These are phyloP conservation scores for Gallinago media DNA, from an alignment of 2,113 vertebrate genomes.

Conservation along the genomic window DNA sequence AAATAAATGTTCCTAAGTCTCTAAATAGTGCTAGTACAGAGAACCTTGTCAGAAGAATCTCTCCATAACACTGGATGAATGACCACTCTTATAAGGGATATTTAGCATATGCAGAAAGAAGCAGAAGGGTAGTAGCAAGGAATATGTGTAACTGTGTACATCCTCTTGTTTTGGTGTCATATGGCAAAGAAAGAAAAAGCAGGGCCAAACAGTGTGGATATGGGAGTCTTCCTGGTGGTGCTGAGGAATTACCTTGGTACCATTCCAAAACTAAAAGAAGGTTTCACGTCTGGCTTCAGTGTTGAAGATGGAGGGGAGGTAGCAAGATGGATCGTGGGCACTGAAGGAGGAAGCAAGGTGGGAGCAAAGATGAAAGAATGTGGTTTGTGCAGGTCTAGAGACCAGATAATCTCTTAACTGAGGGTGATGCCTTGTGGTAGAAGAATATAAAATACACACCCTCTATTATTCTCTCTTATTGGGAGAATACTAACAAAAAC, in stretches of 20 bases:
- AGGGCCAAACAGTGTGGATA: neutral
- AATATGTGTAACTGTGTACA: neutral
- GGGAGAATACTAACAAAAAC: neutral
- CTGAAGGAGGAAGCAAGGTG: neutral
- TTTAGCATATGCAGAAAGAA: neutral
- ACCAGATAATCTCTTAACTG: neutral
- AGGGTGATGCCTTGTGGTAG: neutral
- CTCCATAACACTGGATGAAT: neutral
- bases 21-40: neutral
- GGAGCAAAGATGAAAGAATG: slow-evolving; percentile 3
- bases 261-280: neutral
- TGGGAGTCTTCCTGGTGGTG: neutral
- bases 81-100: neutral
- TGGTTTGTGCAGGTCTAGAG: neutral
- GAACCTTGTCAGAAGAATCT: neutral
- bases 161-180: neutral
- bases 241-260: neutral
- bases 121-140: neutral
- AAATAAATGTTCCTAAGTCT: neutral
- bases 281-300: neutral
- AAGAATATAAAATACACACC: neutral
- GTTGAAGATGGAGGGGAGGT: neutral
- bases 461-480: neutral
- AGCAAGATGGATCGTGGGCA: neutral
- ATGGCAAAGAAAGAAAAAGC: neutral